phyloP scores from a whole-genome alignment of 2,113 vertebrate genomes.

The Phrynosoma blainvillii region DNA sequence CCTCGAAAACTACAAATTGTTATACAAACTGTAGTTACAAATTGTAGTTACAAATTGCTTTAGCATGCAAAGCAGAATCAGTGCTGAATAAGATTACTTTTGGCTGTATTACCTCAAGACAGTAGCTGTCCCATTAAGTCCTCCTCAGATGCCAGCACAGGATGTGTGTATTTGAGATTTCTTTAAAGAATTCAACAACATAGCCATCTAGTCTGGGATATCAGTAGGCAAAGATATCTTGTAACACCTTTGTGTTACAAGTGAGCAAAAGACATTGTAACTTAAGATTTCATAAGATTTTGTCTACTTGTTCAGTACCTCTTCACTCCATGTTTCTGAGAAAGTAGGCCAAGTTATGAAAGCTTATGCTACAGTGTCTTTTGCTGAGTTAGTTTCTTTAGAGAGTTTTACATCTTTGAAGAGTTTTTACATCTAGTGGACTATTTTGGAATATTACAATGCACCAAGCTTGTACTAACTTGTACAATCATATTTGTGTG shows the following conservation, averaged over 20 bases:
- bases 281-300: too few species aligned
- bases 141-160: constrained; percentile 41
- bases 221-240: too few species aligned
- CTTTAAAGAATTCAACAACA: too few species aligned
- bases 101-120: not conserved
- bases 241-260: too few species aligned
- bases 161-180: constrained; percentile 4
- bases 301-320: too few species aligned
- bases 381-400: too few species aligned
- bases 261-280: too few species aligned
- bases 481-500: not conserved
- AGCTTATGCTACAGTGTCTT: too few species aligned
- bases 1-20: not conserved
- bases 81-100: not conserved
- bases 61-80: constrained; percentile 31
- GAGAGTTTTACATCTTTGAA: too few species aligned
- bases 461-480: not conserved
- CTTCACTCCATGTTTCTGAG: too few species aligned
- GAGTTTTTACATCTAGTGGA: not conserved
- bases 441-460: constrained; percentile 9
- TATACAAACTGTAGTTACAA: not conserved
- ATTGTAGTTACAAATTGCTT: not conserved
- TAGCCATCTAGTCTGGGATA: too few species aligned
- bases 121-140: constrained; percentile 9
- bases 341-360: too few species aligned